Evolutionary conservation across 2,888 invertebrate species (phyloP).

Genomic region (Congeria kusceri): DNA sequence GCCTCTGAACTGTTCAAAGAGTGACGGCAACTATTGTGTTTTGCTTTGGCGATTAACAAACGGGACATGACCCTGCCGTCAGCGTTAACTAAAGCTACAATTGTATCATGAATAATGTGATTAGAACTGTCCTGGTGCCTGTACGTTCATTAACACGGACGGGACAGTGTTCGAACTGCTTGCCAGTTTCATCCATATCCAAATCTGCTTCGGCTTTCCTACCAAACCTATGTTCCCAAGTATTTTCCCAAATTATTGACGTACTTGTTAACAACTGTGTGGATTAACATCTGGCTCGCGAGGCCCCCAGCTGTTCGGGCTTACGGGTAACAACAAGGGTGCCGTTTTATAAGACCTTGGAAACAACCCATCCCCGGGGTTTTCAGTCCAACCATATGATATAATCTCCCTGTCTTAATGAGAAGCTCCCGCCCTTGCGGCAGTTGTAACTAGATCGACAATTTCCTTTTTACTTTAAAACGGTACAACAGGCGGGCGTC

Average conservation of each 20-base stretch:
- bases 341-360: neutral
- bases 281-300: neutral
- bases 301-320: neutral
- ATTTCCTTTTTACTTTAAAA: neutral
- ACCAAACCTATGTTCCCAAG: neutral
- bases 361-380: neutral
- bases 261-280: neutral
- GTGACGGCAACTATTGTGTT: conserved; percentile 2
- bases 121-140: conserved; percentile 28
- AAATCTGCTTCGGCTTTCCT: neutral
- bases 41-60: conserved; percentile 22
- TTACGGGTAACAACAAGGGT: neutral
- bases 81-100: conserved; percentile 46
- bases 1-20: conserved; percentile 12
- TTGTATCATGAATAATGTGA: conserved; percentile 17
- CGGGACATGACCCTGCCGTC: conserved; percentile 28
- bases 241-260: neutral
- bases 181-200: conserved; percentile 47
- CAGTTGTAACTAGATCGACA: neutral
- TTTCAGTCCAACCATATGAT: neutral
- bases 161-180: conserved; percentile 39
- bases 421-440: neutral
- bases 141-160: conserved; percentile 27
- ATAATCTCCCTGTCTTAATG: neutral
- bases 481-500: neutral